phyloP scores from a whole-genome alignment of 2,113 vertebrate genomes.

The Podilymbus podiceps region DNA sequence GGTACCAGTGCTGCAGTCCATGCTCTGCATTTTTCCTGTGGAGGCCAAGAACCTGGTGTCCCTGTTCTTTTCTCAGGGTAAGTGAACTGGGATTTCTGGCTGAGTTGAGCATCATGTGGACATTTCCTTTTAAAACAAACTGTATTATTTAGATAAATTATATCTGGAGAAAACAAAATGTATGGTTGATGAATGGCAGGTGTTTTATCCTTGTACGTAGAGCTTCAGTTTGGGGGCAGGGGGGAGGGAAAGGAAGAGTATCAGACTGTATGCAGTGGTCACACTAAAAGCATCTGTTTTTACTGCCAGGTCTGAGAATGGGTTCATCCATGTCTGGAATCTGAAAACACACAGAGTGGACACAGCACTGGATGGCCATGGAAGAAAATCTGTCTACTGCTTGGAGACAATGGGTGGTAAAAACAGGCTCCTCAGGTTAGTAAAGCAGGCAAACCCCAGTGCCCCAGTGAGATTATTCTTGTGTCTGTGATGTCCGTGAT shows the following conservation, averaged over 20 bases:
- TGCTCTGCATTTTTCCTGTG: slow-evolving; percentile 82
- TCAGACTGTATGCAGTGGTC: background rate
- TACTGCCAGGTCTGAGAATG: slow-evolving; percentile 80
- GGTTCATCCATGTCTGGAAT: slow-evolving; percentile 89
- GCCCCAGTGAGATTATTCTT: background rate
- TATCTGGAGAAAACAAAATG: background rate
- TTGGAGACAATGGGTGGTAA: slow-evolving; percentile 72
- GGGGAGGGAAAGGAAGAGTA: background rate
- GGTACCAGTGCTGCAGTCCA: slow-evolving; percentile 83
- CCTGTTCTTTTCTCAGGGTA: slow-evolving; percentile 91
- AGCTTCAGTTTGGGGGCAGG: background rate
- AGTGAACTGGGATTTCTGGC: background rate
- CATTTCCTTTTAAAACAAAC: background rate
- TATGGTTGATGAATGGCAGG: background rate
- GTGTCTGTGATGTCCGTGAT: background rate
- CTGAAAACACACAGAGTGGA: slow-evolving; percentile 81
- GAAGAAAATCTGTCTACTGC: slow-evolving; percentile 83
- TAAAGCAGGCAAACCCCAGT: background rate
- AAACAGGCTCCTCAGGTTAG: slow-evolving; percentile 84
- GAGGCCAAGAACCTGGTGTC: background rate
- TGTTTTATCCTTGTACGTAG: background rate
- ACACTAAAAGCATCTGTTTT: background rate
- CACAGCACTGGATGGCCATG: slow-evolving; percentile 80
- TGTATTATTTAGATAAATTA: background rate
- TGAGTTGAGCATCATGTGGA: background rate